phyloP scores from a whole-genome alignment of 2,888 invertebrate species.

The Pyralis farinalis region DNA sequence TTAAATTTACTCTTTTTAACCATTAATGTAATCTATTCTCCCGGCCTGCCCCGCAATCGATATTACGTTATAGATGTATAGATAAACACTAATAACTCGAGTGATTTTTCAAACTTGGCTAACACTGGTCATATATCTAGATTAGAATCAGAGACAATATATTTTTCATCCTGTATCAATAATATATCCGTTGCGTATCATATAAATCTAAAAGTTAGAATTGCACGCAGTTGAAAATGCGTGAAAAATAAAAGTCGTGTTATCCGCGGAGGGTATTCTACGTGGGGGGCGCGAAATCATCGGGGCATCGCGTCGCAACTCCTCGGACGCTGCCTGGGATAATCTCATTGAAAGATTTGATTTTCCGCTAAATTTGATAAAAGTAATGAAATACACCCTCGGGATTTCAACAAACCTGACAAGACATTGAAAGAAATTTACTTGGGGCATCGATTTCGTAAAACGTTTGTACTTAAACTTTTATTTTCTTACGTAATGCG shows the following conservation, averaged over 20 bases:
- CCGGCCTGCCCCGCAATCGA: no score
- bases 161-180: no score
- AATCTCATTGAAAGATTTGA: conserved; percentile 77
- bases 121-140: no score
- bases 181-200: background rate
- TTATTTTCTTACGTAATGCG: background rate
- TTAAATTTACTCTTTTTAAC: no score
- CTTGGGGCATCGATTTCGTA: conserved; percentile 26
- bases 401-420: conserved; percentile 38
- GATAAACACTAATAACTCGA: no score
- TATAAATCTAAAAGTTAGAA: background rate
- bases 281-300: conserved; percentile 42
- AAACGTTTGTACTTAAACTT: conserved; percentile 6
- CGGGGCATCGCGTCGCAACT: conserved; percentile 26
- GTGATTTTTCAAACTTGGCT: no score
- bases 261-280: conserved; percentile 21
- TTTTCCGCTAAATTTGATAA: conserved; percentile 78
- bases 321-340: conserved; percentile 58
- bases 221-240: background rate
- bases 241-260: conserved; percentile 21
- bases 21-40: no score
- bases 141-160: no score
- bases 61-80: no score
- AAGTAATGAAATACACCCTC: conserved; percentile 73
- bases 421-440: conserved; percentile 47